Evolutionary conservation across 2,888 invertebrate genomes (phyloP), one percentile per base, ranked within the genome.

Genomic region (Sarcophaga subvicina): DNA sequence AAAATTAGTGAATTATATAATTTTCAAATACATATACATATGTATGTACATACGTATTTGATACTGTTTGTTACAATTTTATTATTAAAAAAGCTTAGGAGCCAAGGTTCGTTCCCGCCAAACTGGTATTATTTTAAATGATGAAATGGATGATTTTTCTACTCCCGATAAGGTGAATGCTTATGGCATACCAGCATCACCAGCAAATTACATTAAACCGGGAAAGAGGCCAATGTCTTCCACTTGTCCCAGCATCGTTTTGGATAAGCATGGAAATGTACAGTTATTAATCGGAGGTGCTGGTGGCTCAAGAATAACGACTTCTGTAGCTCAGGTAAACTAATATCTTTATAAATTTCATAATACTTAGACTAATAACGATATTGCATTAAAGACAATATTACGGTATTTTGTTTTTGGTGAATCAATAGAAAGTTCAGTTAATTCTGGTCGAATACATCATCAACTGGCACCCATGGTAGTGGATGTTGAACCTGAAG

Each of bases 81-180:
- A 4, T 67, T 14, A 14, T 47, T 8, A 20, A 69, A 10, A 10
- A 17, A 97, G 97, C 90, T 97, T 98, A 94, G 99, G 98, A 0
- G 96, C 97, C 20, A 96, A 96, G 86, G 94, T 97, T 25, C 94
- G 96, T 0, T 98, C 98, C 0, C 93, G 92, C 25, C 95, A 95
- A 80, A 96, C 98, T 4, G 99, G 99, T 3, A 97, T 99, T 70
- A 95, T 99, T 73, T 96, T 98, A 92, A 99, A 99, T 93, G 97
- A 98, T 91, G 97, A 98, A 90, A 99, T 99, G 98, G 98, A 98
- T 90, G 99, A 99, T 92, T 99, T 99, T 93, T 97, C 98, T 0
- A 96, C 96, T 0, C 97, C 98, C 0, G 95, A 96, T 37, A 94
- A 94, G 1, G 96, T 96, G 90, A 97, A 96, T 88, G 93, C 94